Percentiles rank a stretch among this genome's conserved stretches.
phyloP scores from a whole-genome alignment of 2,797 vertebrate species.

The Salarias fasciatus region DNA sequence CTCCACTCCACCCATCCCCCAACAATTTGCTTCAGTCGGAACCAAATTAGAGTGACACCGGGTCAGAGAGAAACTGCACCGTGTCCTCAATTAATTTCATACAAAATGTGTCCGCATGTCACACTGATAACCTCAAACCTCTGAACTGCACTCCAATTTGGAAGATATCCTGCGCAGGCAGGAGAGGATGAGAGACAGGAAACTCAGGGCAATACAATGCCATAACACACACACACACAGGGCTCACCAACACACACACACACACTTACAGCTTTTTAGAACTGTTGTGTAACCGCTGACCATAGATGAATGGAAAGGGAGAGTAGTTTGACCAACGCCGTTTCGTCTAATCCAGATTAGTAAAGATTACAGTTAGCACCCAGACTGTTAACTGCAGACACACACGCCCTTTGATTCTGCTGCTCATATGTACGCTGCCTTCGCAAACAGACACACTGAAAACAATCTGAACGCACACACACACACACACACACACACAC shows the following conservation, averaged over 20 bases:
- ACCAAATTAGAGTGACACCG: slow-evolving; percentile 60
- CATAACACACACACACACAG: slow-evolving; percentile 14
- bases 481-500: background rate
- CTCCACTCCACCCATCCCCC: slow-evolving; percentile 50
- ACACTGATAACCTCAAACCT: slow-evolving; percentile 47
- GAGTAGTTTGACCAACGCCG: slow-evolving; percentile 46
- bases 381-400: slow-evolving; percentile 48
- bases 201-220: slow-evolving; percentile 9
- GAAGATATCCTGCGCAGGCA: slow-evolving; percentile 11
- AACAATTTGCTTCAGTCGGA: slow-evolving; percentile 52
- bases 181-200: slow-evolving; percentile 34
- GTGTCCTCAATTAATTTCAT: slow-evolving; percentile 58
- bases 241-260: background rate
- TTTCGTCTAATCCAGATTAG: slow-evolving; percentile 78
- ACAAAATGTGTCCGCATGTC: slow-evolving; percentile 27
- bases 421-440: slow-evolving; percentile 16
- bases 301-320: slow-evolving; percentile 55
- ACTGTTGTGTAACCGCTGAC: slow-evolving; percentile 59
- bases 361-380: slow-evolving; percentile 58
- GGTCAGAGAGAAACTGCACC: slow-evolving; percentile 47
- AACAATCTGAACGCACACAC: slow-evolving; percentile 11
- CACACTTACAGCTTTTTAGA: slow-evolving; percentile 25
- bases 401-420: slow-evolving; percentile 22
- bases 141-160: slow-evolving; percentile 25
- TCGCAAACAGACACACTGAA: no score